Evolutionary conservation across 2,113 vertebrate genomes (phyloP), one percentile per base, ranked within the genome.

Genomic region (Zosterops lateralis): DNA sequence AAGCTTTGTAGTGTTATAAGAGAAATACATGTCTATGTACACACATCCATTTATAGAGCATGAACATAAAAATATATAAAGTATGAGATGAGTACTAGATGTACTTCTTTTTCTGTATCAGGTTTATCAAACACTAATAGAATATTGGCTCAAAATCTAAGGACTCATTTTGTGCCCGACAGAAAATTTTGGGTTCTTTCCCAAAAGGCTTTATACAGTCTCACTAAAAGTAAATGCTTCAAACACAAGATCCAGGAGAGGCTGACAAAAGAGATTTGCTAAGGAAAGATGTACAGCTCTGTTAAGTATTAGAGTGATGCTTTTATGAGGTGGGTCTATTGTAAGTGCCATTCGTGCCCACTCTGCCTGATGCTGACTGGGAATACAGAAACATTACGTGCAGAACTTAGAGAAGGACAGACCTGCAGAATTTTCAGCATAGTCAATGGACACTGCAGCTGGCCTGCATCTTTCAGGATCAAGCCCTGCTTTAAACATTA

Each of bases 81-180:
- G 5, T 61, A 32, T 38, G 7, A 45, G 47, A 45, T 58, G 50
- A 72, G 44, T 61, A 75, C 32, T 72, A n/a, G 32, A 25, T 73
- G 28, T 79, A 45, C 25, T 84, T 90, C 45, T 50, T 67, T 94
- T 80, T 91, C 75, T 77, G 1, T 56, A 24, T 94, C 76, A 82
- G 28, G 31, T 83, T 92, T 71, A 31, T 73, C 73, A 76, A 96
- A 68, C 45, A 48, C 58, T 78, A 44, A 34, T 36, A 66, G 74
- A 83, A n/a, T 81, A 73, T 85, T 93, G 96, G 58, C 92, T 93
- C 58, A 88, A 25, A 94, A 79, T 92, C 75, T 84, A 85, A 96
- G 40, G 66, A 84, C 31, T 88, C 14, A 18, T 56, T 90, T 87
- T 77, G 81, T 76, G 17, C 38, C 64, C 47, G 65, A 48, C 26